A percentile compares a stretch with the other conserved stretches of the same genome.
These are phyloP conservation scores for Neoarius graeffei DNA, from an alignment of 2,113 vertebrate genomes.

Conservation along the genomic window DNA sequence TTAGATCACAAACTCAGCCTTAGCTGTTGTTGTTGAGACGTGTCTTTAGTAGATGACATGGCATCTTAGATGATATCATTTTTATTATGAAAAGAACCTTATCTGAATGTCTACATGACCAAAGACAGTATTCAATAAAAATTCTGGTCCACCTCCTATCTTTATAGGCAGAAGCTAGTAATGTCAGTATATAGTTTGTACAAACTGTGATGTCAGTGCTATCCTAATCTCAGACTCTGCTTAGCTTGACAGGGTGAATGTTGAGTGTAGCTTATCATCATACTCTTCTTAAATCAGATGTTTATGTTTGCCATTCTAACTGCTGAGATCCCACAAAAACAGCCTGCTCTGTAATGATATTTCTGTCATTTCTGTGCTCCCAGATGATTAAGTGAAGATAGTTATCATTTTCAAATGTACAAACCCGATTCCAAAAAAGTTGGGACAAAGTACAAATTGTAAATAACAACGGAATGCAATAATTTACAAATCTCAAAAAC, in stretches of 20 bases:
- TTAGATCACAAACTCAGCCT: background rate
- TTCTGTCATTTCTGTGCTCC: background rate
- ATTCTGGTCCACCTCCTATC: background rate
- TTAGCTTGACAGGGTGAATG: constrained; percentile 2
- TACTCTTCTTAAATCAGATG: background rate
- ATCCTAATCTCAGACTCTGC: constrained; percentile 1
- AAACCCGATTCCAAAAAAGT: too few relatives aligned
- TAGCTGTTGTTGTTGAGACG: background rate
- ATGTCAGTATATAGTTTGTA: background rate
- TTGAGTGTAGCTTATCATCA: background rate
- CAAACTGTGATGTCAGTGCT: background rate
- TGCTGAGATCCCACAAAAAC: background rate
- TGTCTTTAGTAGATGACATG: background rate
- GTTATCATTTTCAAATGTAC: constrained; percentile 3
- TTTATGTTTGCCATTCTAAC: constrained; percentile 21
- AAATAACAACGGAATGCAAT: too few relatives aligned
- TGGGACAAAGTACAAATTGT: too few relatives aligned
- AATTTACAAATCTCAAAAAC: too few relatives aligned
- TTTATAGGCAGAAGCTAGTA: background rate
- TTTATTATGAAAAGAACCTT: background rate
- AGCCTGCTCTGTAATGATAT: background rate
- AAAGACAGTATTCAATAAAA: background rate
- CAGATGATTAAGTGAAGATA: background rate
- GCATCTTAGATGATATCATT: background rate
- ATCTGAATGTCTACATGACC: background rate